Conservation (phyloP, 1,140 invertebrate genomes). For the Chrysoperla carnea region DNA sequence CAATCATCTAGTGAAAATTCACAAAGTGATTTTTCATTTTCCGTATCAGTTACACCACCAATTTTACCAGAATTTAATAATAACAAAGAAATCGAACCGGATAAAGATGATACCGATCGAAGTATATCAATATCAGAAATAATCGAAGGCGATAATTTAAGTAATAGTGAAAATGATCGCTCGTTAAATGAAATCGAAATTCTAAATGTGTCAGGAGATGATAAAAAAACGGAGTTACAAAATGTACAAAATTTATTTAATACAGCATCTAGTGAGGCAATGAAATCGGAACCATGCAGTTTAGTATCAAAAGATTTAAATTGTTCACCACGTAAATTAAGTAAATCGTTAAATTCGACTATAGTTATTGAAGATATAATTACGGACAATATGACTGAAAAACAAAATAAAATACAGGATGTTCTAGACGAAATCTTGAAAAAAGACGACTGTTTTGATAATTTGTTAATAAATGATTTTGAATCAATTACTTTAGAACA, state of each 20-base stretch:
- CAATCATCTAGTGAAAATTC: neutral
- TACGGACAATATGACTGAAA: neutral
- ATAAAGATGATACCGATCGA: neutral
- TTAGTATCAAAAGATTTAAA: conserved; percentile 4
- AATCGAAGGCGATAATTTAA: neutral
- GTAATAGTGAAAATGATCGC: conserved; percentile 19
- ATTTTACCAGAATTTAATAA: conserved; percentile 2
- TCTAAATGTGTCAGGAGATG: conserved; percentile 8
- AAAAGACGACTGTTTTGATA: conserved; percentile 11
- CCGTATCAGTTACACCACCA: conserved; percentile 3
- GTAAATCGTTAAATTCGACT: conserved; percentile 9
- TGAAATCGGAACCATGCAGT: conserved; percentile 1
- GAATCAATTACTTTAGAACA: conserved; percentile 9
- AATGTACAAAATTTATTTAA: too few species aligned
- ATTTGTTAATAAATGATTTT: conserved; percentile 15
- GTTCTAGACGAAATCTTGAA: neutral
- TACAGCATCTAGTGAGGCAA: neutral
- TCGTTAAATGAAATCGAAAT: conserved; percentile 20
- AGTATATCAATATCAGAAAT: neutral
- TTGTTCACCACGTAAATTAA: conserved; percentile 7
- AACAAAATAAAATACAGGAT: too few species aligned
- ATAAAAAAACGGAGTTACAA: neutral
- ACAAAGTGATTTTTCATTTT: conserved; percentile 1
- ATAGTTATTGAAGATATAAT: conserved; percentile 2
- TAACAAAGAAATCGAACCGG: neutral